phyloP scores from a whole-genome alignment of 1,140 invertebrate genomes.

The Tenebrio molitor region DNA sequence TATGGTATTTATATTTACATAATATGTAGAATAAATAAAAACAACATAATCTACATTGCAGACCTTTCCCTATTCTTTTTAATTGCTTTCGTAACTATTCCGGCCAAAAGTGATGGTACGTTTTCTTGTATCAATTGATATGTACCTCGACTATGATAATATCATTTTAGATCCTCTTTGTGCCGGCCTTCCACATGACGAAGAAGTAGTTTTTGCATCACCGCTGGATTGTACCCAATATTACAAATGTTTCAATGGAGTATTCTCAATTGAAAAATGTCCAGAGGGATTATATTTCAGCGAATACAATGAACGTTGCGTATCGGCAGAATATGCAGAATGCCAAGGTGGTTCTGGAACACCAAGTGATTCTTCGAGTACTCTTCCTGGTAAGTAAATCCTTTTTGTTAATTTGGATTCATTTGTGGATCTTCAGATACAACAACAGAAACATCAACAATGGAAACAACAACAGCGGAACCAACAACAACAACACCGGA shows the following conservation, averaged over 20 bases:
- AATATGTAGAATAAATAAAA: no score
- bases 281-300: slow-evolving; percentile 2
- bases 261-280: neutral
- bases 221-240: slow-evolving; percentile 5
- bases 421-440: no score
- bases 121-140: neutral
- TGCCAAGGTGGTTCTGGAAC: slow-evolving; percentile 1
- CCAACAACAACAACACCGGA: neutral
- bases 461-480: neutral
- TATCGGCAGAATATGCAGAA: neutral
- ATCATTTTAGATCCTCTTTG: slow-evolving; percentile 25
- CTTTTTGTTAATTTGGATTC: no score
- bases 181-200: neutral
- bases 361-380: neutral
- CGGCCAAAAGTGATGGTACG: neutral
- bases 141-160: neutral
- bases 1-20: no score
- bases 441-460: neutral
- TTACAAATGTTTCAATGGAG: slow-evolving; percentile 19
- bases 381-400: no score
- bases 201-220: slow-evolving; percentile 20
- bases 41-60: no score
- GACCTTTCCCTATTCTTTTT: no score
- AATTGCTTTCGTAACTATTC: no score
- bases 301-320: neutral